Base-by-base conservation (phyloP, 1,140 invertebrate species). In the Pararge aegeria region DNA sequence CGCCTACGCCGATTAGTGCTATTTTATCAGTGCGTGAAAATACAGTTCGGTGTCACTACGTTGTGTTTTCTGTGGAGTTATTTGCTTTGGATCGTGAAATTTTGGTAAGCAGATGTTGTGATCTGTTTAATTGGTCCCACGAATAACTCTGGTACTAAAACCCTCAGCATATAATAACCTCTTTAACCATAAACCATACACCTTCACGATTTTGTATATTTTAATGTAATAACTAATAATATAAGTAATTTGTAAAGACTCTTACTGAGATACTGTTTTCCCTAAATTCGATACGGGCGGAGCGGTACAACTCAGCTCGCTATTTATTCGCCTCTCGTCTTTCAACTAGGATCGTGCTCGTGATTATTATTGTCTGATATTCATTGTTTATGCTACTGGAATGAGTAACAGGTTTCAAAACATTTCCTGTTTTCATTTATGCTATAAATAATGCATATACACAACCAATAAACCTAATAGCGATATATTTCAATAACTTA, bases 1-100 rank as follows among this genome's bases (percentile, higher is more conserved):
- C 66, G 75, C 54, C 71, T 69, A 75, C 79, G n/a, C 80, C 78
- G 75, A 55, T 76, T 68, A 64, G 59, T 77, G 64, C 62, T 68
- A 58, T 73, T 62, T 64, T 76, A 76, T 74, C 71, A 76, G 83
- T 83, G 80, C 73, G 67, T 81, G 73, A 78, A 77, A 74, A 29
- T 48, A 73, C 49, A 42, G 29, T 48, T 73, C 61, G 50, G 70
- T 81, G 78, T 64, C 66, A 55, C 66, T 56, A 70, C 34, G 68
- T 68, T 70, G 69, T 66, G 55, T 70, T 66, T 10, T 19, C 1
- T 46, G 42, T 46, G 42, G 16, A 7, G 13, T 42, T 5, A 18
- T 40, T 1, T 18, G 1, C 12, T 42, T 0, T 18, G 16, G 38
- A 42, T 42, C 38, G 6, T 42, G 38, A 0, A 16, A 15, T 16